Evolutionary conservation across 2,113 vertebrate species (phyloP), one percentile per base, ranked within the genome.

Genomic region (Daphoenositta chrysoptera): DNA sequence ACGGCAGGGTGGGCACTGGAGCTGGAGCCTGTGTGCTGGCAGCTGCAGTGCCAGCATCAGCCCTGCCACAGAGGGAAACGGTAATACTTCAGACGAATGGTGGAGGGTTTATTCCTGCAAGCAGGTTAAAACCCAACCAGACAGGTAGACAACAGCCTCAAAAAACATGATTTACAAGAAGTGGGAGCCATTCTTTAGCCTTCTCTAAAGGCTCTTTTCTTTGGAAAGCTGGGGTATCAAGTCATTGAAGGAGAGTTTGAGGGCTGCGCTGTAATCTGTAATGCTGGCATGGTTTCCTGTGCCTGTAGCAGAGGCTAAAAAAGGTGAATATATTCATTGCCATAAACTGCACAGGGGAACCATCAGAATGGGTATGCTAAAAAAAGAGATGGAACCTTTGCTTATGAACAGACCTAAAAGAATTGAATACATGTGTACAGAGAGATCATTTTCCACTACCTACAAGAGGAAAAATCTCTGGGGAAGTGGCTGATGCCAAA

Each of bases 371-470:
- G 72, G 27, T 44, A 63, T 86, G 81, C 79, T 96, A 95, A 92
- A 95, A 95, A 96, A 96, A 93, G 88, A 93, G 83, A 94, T 35
- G 60, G 90, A 94, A 92, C 93, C 71, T 94, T 94, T 90, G 85
- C 87, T 93, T 92, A 95, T 56, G 93, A 92, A 94, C 73, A 83
- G 92, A 92, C 85, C 56, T 81, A 81, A 71, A 96, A 94, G 83
- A 96, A 95, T 96, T 86, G 80, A 88, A 92, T 90, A 94, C 94
- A 96, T 96, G 92, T 96, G 94, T 93, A 95, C 56, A 83, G 76
- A 94, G 76, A 82, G 85, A 96, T 96, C 68, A 89, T 95, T 97
- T 96, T 96, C 96, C 94, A 96, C 93, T 96, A 95, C 94, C 94
- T 95, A 96, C 76, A 95, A 89, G 90, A 93, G 82, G 76, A 96